These are phyloP conservation scores for Stenolophus ochropezus DNA, from an alignment of 2,888 invertebrate species.

Conservation along the genomic window DNA sequence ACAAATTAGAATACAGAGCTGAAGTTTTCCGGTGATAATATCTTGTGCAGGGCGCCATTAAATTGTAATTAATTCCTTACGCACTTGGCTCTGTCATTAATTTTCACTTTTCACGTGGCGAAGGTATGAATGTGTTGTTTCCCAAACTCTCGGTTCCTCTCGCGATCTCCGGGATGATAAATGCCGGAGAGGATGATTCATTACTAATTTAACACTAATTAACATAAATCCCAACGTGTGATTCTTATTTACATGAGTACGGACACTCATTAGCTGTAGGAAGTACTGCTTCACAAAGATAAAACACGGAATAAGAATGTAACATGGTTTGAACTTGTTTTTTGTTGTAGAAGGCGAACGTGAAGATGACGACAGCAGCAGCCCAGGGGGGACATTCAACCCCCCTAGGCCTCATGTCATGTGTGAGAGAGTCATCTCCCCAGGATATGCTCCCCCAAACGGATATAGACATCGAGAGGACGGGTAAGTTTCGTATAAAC, in stretches of 20 bases:
- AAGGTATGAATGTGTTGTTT: background rate
- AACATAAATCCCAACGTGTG: slow-evolving; percentile 33
- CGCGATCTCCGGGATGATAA: background rate
- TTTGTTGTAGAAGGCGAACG: slow-evolving; percentile 52
- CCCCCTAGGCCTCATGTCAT: slow-evolving; percentile 78
- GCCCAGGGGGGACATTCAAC: slow-evolving; percentile 66
- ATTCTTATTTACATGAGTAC: slow-evolving; percentile 16
- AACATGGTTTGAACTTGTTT: background rate
- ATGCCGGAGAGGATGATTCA: background rate
- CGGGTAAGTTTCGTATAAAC: too few relatives aligned
- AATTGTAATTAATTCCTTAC: background rate
- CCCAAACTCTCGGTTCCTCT: background rate
- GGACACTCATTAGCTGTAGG: slow-evolving; percentile 6
- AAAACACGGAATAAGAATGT: background rate
- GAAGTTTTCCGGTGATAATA: background rate
- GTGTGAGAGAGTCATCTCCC: slow-evolving; percentile 79
- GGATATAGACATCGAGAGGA: slow-evolving; percentile 73
- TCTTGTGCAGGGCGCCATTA: background rate
- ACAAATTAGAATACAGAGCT: background rate
- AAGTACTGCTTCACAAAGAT: background rate
- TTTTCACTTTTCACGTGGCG: background rate
- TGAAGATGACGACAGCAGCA: slow-evolving; percentile 61
- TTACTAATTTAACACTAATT: slow-evolving; percentile 35
- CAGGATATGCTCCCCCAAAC: slow-evolving; percentile 75
- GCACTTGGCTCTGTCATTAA: background rate